Base-by-base conservation (phyloP, 1,140 invertebrate species). In the Tetragonula clypearis region DNA sequence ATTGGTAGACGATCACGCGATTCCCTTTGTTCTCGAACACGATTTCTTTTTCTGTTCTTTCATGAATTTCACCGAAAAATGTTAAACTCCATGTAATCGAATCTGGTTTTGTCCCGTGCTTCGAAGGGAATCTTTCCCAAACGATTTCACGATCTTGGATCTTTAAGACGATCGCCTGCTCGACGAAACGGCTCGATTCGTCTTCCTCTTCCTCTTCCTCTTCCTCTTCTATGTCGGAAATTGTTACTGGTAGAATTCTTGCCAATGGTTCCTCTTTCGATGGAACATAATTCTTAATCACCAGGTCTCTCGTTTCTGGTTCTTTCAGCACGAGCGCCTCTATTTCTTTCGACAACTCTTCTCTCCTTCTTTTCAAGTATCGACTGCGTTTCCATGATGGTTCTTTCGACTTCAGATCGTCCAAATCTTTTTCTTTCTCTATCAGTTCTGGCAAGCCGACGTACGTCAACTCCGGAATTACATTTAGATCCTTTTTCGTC, bases 401-500 rank as follows among this genome's bases (percentile, higher is more conserved):
- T 4, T 65, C 68, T 19, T 82, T 87, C 0, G 80, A 41, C 1
- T 26, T 74, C 1, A 81, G 21, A 62, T 55, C 19, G 30, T 30
- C 4, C 5, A 91, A 21, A 53, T 62, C 41, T 23, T 92, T 94
- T 80, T 94, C 91, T 80, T 93, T 90, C 73, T 87, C 83, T 5
- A 95, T 94, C 21, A 93, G 85, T 8, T 87, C 78, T 0, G 95
- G 95, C 12, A 95, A 85, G 41, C 91, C 94, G 62, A 95, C 89
- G 83, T 95, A 92, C 74, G 94, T 93, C 11, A 95, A 86, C 8
- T 94, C 89, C 0, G 84, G 86, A 19, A 92, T 30, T 21, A 89
- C 12, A 21, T 87, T 89, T 21, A 78, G 65, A 15, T 92, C 84
- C 21, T 83, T 87, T 3, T 82, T 88, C 1, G 21, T 89, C 12